Conservation (phyloP, 2,888 invertebrate species). For the Camptogramma bilineatum region DNA sequence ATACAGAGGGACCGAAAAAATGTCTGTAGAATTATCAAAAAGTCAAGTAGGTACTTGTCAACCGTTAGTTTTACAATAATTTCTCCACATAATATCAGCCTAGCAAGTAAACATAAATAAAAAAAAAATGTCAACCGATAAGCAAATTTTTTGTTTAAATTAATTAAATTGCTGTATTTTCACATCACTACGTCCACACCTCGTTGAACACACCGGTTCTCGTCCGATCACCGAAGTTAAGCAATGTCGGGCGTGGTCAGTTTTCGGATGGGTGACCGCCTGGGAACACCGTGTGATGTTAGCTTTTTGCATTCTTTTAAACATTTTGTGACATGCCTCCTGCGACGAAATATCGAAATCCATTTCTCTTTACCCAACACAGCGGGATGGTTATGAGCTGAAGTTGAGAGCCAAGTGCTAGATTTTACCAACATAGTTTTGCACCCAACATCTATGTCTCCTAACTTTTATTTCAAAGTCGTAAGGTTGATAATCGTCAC, state of each 20-base stretch:
- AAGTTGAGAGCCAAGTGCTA: conserved; percentile 47
- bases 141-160: too few relatives aligned
- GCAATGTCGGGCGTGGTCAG: conserved; percentile 75
- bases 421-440: conserved; percentile 29
- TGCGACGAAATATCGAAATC: conserved; percentile 44
- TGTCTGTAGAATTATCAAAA: too few relatives aligned
- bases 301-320: conserved; percentile 52
- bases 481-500: conserved; percentile 28
- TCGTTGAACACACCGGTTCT: conserved; percentile 61
- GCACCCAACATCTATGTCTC: background rate
- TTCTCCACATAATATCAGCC: too few relatives aligned
- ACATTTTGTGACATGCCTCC: conserved; percentile 32
- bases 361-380: conserved; percentile 47
- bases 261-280: conserved; percentile 68
- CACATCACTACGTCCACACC: conserved; percentile 35
- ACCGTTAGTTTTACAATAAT: too few relatives aligned
- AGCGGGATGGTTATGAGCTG: conserved; percentile 49
- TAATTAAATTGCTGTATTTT: background rate
- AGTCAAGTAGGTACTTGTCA: too few relatives aligned
- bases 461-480: conserved; percentile 3
- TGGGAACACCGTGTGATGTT: conserved; percentile 61
- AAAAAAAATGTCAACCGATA: too few relatives aligned
- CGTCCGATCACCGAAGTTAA: conserved; percentile 80
- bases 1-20: background rate
- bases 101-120: too few relatives aligned